Evolutionary conservation across 2,113 vertebrate genomes (phyloP).

Genomic region (Lamprologus sp.): DNA sequence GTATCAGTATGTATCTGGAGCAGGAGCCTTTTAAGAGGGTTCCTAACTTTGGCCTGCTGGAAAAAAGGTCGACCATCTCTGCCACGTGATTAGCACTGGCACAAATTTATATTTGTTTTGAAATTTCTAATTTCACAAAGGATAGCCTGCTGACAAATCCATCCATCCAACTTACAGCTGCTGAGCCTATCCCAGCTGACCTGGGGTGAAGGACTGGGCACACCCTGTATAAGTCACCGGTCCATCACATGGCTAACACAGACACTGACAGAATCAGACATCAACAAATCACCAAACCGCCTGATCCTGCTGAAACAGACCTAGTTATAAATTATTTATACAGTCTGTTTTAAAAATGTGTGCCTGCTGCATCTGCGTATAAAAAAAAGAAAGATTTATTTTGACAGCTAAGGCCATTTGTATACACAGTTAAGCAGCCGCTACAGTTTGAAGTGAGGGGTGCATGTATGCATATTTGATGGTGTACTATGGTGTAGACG

Average conservation of each 20-base stretch:
- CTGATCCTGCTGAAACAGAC: neutral
- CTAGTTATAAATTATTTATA: neutral
- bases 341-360: neutral
- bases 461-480: neutral
- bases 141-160: neutral
- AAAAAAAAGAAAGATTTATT: neutral
- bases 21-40: neutral
- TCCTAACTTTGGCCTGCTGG: neutral
- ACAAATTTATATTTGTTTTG: neutral
- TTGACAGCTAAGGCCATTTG: neutral
- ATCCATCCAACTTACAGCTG: neutral
- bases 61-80: neutral
- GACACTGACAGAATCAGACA: neutral
- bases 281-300: neutral
- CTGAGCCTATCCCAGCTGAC: neutral
- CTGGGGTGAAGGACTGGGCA: neutral
- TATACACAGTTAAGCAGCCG: neutral
- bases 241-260: neutral
- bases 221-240: neutral
- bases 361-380: neutral
- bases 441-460: neutral
- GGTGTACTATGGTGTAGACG: neutral
- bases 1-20: neutral
- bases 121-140: neutral
- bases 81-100: neutral